These are phyloP conservation scores for Dicentrarchus labrax DNA, from an alignment of 2,113 vertebrate species.

Conservation along the genomic window DNA sequence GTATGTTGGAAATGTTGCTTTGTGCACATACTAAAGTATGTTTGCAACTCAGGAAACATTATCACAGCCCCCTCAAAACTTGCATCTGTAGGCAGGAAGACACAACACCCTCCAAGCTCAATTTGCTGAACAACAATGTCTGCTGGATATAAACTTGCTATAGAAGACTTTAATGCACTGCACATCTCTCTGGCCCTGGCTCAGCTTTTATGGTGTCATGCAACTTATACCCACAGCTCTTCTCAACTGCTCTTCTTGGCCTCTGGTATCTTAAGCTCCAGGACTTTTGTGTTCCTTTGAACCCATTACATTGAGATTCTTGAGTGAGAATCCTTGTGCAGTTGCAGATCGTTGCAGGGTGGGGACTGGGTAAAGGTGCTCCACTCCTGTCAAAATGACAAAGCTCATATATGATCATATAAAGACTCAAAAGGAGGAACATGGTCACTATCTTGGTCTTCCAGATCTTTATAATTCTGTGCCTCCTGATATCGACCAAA, in stretches of 20 bases:
- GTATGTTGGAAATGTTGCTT: too few relatives aligned
- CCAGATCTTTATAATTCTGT: not conserved
- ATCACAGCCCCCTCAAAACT: conserved; percentile 3
- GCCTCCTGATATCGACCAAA: not conserved
- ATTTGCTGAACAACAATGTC: conserved; percentile 25
- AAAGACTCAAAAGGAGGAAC: not conserved
- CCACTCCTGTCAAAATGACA: conserved; percentile 5
- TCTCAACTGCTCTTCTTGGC: conserved; percentile 18
- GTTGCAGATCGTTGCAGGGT: not conserved
- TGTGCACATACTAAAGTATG: not conserved
- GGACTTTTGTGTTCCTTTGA: conserved; percentile 29
- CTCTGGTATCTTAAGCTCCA: conserved; percentile 4
- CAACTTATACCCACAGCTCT: conserved; percentile 24
- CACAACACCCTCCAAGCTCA: not conserved
- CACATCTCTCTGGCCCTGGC: conserved; percentile 7
- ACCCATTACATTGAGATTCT: conserved; percentile 3
- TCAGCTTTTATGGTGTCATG: conserved; percentile 22
- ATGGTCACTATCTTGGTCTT: not conserved
- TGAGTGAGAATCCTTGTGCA: not conserved
- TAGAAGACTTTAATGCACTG: not conserved
- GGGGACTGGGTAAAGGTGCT: not conserved
- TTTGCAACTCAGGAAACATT: not conserved
- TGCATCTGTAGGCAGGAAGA: conserved; percentile 23
- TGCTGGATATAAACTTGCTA: conserved; percentile 21
- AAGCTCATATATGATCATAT: not conserved